A percentile compares a stretch with the other conserved stretches of the same genome.
Evolutionary conservation across 2,113 vertebrate genomes (phyloP).

Genomic region (Tetrax tetrax): DNA sequence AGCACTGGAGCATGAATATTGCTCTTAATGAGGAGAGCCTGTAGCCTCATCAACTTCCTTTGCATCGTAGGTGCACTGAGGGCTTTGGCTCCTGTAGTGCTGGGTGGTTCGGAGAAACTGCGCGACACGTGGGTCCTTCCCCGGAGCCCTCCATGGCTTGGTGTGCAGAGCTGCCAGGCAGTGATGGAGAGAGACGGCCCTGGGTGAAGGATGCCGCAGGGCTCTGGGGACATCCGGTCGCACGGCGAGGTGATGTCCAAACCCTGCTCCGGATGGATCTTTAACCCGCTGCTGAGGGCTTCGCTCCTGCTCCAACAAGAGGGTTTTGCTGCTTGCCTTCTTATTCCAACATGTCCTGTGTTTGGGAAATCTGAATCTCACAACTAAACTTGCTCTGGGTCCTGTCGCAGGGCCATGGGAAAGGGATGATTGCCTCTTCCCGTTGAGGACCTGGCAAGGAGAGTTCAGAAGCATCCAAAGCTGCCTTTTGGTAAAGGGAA

Average conservation of each 20-base stretch:
- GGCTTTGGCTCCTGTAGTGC: neutral
- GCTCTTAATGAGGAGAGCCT: neutral
- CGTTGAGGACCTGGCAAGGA: neutral
- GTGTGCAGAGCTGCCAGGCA: neutral
- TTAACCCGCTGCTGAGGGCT: neutral
- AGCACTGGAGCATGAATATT: conserved; percentile 32
- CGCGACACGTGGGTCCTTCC: neutral
- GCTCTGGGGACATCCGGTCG: too few relatives aligned
- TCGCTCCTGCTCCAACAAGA: neutral
- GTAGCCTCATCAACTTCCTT: neutral
- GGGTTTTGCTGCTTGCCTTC: neutral
- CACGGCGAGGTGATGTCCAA: too few relatives aligned
- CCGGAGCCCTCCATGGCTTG: fast-evolving
- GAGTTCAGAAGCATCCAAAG: neutral
- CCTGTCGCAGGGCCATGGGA: neutral
- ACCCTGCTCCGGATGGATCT: neutral
- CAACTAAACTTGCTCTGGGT: too few relatives aligned
- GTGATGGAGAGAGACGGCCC: neutral
- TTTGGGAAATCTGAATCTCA: neutral
- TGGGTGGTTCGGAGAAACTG: neutral
- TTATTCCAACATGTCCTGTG: fast-evolving
- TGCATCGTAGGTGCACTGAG: neutral
- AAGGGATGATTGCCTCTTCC: neutral
- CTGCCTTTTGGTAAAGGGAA: neutral
- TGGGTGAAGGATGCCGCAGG: neutral